Conservation (phyloP, 2,113 vertebrate genomes). For the Zapus hudsonius region DNA sequence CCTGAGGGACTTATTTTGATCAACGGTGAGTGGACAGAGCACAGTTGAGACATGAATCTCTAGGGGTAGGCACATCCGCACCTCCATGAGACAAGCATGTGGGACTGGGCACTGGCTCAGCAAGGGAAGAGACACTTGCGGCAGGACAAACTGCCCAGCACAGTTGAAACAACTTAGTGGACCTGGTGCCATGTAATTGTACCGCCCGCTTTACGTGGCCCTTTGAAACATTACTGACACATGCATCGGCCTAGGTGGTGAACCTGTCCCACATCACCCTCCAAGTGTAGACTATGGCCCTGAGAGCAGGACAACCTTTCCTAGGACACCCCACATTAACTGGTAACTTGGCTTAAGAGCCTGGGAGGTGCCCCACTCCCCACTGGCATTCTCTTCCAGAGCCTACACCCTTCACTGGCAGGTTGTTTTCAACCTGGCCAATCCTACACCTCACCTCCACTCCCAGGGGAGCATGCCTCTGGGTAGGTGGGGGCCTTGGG, state of each 20-base stretch:
- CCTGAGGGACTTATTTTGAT: not conserved
- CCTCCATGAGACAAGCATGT: not conserved
- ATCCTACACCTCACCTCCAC: constrained; percentile 63
- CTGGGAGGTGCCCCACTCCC: not conserved
- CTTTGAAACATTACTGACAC: not conserved
- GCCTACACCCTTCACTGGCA: not conserved
- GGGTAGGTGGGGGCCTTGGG: constrained; percentile 40
- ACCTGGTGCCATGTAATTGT: not conserved
- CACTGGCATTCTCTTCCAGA: too few species aligned
- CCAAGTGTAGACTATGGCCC: not conserved
- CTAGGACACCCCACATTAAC: too few species aligned
- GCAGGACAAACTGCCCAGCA: too few species aligned
- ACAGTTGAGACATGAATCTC: too few species aligned
- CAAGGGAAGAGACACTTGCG: not conserved
- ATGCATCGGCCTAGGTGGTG: not conserved
- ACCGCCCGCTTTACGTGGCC: not conserved
- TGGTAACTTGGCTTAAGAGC: not conserved
- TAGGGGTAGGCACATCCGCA: not conserved
- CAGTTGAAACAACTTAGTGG: not conserved
- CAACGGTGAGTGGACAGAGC: accelerated
- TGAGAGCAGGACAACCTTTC: not conserved
- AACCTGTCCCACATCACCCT: not conserved
- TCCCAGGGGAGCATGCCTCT: not conserved
- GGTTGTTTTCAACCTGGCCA: not conserved
- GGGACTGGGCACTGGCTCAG: too few species aligned